These are phyloP conservation scores for Meloe dianella DNA, from an alignment of 2,888 invertebrate genomes.

Conservation along the genomic window DNA sequence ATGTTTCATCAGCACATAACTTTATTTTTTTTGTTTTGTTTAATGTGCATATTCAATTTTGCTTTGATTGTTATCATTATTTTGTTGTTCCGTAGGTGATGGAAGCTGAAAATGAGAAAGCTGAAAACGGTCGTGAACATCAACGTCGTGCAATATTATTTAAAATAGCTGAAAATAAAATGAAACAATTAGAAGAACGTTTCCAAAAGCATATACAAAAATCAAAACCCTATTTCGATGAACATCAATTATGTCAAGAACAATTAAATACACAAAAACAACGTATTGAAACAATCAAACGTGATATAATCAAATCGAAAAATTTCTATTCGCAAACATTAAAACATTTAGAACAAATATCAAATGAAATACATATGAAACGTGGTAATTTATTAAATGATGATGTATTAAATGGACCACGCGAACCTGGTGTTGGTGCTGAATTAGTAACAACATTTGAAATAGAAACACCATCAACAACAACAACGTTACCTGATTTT, in stretches of 20 bases:
- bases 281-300: constrained; percentile 81
- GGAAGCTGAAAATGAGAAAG: constrained; percentile 91
- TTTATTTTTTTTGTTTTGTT: too few relatives aligned
- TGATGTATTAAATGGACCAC: constrained; percentile 63
- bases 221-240: constrained; percentile 89
- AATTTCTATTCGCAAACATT: constrained; percentile 81
- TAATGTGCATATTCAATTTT: too few relatives aligned
- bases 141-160: constrained; percentile 80
- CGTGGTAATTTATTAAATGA: constrained; percentile 54
- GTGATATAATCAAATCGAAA: constrained; percentile 80
- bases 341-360: constrained; percentile 85
- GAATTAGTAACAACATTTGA: constrained; percentile 60
- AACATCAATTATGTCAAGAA: constrained; percentile 84
- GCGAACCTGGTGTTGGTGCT: constrained; percentile 72
- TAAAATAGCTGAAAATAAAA: constrained; percentile 80
- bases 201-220: constrained; percentile 82
- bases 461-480: constrained; percentile 38
- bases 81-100: constrained; percentile 68
- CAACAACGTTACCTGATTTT: constrained; percentile 59
- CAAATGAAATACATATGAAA: constrained; percentile 85
- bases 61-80: too few relatives aligned
- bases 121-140: constrained; percentile 88
- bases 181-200: constrained; percentile 81
- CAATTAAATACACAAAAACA: constrained; percentile 85
- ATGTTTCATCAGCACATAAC: too few relatives aligned